A percentile compares a stretch with the other conserved stretches of the same genome.
phyloP scores from a whole-genome alignment of 2,888 invertebrate species.

The Eupithecia centaureata region DNA sequence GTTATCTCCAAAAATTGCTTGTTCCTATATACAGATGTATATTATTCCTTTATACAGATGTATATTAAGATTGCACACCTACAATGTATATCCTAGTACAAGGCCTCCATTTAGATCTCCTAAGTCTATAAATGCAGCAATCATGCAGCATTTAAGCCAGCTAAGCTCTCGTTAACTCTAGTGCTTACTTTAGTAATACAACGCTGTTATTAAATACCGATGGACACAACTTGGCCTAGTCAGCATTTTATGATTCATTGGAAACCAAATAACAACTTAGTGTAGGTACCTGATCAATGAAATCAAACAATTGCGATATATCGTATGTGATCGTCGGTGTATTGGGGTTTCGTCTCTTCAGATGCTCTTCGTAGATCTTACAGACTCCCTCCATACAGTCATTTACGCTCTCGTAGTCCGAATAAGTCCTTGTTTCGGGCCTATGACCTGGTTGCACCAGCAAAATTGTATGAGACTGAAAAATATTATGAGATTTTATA shows the following conservation, averaged over 20 bases:
- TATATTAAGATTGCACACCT: no score
- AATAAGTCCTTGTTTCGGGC: constrained; percentile 98
- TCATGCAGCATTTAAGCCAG: no score
- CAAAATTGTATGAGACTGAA: constrained; percentile 97
- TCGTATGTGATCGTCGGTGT: constrained; percentile 99
- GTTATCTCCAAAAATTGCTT: no score
- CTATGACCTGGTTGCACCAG: constrained; percentile 96
- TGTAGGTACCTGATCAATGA: constrained; percentile 91
- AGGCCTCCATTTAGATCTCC: no score
- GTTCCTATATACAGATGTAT: no score
- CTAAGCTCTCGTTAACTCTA: no score
- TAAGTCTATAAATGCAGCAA: no score
- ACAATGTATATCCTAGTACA: no score
- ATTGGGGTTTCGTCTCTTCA: constrained; percentile 97
- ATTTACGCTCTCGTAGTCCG: constrained; percentile 98
- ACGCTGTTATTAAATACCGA: background rate
- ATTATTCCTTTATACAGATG: no score
- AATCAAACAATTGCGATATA: constrained; percentile 98
- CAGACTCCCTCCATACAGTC: constrained; percentile 99
- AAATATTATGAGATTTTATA: constrained; percentile 51
- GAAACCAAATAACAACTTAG: background rate
- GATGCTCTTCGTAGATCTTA: constrained; percentile 99
- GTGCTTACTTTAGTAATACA: background rate
- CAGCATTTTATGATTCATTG: background rate
- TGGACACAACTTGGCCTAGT: background rate